Base-by-base conservation (phyloP, 2,888 invertebrate species). In the Callyntrura sp. region DNA sequence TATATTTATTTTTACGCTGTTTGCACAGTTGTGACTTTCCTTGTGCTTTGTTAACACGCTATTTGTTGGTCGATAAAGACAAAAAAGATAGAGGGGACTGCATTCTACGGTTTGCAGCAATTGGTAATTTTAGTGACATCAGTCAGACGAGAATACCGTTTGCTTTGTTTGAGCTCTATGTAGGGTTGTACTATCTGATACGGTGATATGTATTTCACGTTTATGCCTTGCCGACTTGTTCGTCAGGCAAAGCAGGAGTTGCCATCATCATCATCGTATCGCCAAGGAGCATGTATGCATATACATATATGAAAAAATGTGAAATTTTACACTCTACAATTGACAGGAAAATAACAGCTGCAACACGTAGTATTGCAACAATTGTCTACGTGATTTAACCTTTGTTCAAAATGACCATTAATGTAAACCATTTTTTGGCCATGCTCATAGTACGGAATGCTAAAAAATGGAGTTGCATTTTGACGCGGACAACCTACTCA, bases 401-500 rank as follows among this genome's bases (percentile, higher is more conserved):
- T 51, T 76, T 76, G 48, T 79, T 86, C 20, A 65, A 68, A 73
- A 62, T 85, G 14, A 17, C 76, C 85, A 76, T 84, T 84, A 55
- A 79, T 65, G 70, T 68, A 70, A 48, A 68, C 70, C 65, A 25
- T 45, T 68, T 62, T 73, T 73, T 45, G 70, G 70, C 45, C 70
- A 73, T 73, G 45, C 45, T 17, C 25, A 51, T 14, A 51, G 25
- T 14, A 60, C 68, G 48, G 3, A 68, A 55, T 43, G 55, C 14
- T 20, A 55, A 28, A 85, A 83, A 70, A 88, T 82, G 17, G 65
- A 88, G 82, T 88, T 88, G 60, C 57, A 82, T 65, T 76, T 83
- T 83, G 43, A 88, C 76, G 45, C 55, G 65, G 65, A 45, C 76
- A 88, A 88, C 83, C 83, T 83, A 88, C 60, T 88, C 88, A 76